Conservation (phyloP, 2,888 invertebrate genomes). For the Coronaproctus castanopsis region DNA sequence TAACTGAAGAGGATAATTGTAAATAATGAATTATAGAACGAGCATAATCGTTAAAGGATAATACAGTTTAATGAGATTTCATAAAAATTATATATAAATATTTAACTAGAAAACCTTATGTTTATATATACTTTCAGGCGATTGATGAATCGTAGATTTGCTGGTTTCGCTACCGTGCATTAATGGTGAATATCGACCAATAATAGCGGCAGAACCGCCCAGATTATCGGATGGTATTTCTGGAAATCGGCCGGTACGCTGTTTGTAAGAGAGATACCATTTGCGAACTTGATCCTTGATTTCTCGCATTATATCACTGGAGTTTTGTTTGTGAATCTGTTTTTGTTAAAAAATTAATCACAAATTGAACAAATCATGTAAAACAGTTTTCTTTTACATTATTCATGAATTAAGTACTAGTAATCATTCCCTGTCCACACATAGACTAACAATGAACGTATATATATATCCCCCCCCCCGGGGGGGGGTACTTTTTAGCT, state of each 20-base stretch:
- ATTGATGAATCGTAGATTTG: conserved; percentile 53
- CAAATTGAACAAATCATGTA: background rate
- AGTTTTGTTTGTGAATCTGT: conserved; percentile 38
- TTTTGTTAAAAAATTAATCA: background rate
- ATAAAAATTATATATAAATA: too few relatives aligned
- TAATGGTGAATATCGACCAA: conserved; percentile 43
- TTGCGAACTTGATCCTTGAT: conserved; percentile 67
- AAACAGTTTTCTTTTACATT: background rate
- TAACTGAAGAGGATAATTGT: too few relatives aligned
- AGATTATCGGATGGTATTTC: conserved; percentile 80
- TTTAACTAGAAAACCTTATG: too few relatives aligned
- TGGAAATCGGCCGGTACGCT: conserved; percentile 66
- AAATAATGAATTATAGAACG: too few relatives aligned
- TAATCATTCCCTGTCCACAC: background rate
- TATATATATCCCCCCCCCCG: too few relatives aligned
- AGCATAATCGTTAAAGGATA: too few relatives aligned
- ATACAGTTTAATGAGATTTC: too few relatives aligned
- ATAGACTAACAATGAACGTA: too few relatives aligned
- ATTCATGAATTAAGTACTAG: background rate
- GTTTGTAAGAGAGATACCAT: conserved; percentile 68
- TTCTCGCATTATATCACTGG: conserved; percentile 50
- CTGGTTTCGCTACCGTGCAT: conserved; percentile 57
- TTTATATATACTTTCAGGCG: conserved; percentile 26
- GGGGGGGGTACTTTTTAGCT: too few relatives aligned
- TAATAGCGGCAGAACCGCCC: conserved; percentile 68